Evolutionary conservation across 2,113 vertebrate genomes (phyloP), one percentile per base, ranked within the genome.

Genomic region (Aphyosemion australe): DNA sequence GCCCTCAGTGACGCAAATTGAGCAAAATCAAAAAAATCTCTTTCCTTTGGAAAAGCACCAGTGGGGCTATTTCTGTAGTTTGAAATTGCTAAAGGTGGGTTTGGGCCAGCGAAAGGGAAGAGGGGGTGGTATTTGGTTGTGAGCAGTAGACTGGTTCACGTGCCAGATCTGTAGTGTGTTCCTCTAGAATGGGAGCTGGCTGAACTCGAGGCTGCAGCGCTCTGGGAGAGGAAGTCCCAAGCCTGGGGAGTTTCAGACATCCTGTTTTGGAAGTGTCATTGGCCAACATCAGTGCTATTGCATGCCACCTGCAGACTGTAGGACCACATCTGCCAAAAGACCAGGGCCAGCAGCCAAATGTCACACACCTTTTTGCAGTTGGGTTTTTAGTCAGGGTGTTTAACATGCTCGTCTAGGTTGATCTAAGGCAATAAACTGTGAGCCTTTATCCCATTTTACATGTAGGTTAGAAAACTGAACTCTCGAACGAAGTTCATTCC

Each of bases 181-280:
- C 84, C 87, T 88, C 70, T 31, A 70, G 78, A 71, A 83, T 85
- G 85, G 73, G 83, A 89, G 81, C 82, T 72, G 77, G 75, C 79
- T 85, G 82, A 87, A 90, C 84, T 87, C 81, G 85, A 67, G 56
- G 69, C 85, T 48, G 46, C 47, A 61, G 84, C 51, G 80, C 80
- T 82, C 74, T 69, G 79, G 81, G 77, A 87, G 79, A 90, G 87
- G 86, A 92, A 88, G 87, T 90, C 82, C 87, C 84, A 81, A 70
- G 82, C 68, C 82, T 85, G 80, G 84, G 88, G 87, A 92, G 87
- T 88, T 88, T 79, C 85, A 88, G 71, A 91, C 89, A 86, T 91
- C 90, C 91, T 93, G 91, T 91, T 92, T 88, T 90, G 86, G 77
- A 37, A 84, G 77, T 70, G 72, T 65, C 77, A 76, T 64, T 69